Evolutionary conservation across 2,888 invertebrate genomes (phyloP), one percentile per base, ranked within the genome.

Genomic region (Tortricodes alternella): DNA sequence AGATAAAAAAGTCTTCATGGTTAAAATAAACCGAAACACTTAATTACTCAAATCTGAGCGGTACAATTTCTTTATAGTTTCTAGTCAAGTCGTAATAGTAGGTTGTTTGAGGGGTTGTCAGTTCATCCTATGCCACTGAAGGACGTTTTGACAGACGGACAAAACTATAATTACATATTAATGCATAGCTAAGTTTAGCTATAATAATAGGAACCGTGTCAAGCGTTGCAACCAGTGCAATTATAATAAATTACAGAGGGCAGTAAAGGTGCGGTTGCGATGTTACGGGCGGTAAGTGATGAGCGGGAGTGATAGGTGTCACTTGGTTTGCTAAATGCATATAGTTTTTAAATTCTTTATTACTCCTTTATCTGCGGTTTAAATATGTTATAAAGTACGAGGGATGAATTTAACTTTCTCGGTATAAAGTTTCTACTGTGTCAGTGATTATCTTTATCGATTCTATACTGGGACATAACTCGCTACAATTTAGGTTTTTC

Each of bases 61-160:
- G 56, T 44, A 41, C 9, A 39, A 55, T 38, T 50, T 56, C 56
- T 56, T 56, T 56, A 56, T 56, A 56, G 44, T 56, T 43, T 16
- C 32, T 38, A 44, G n/a, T 49, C 32, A 27, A 43, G 35, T 9
- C 32, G 35, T 58, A 58, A 58, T 58, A 15, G 51, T 48, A 53
- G 52, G 58, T 58, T 58, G 38, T 46, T 43, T 46, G 52, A 38
- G 29, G 50, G 53, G 55, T 49, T 55, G 55, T 55, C 55, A 55
- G 48, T 37, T 19, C 49, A 44, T 46, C 43, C 29, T 41, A 53
- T 58, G 58, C 58, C 53, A 53, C 58, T 52, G 52, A 58, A 58
- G 52, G 58, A 52, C 58, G 51, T 51, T 46, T 58, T 58, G 58
- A 58, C 58, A 58, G 58, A 53, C 58, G 38, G 53, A 58, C 52